phyloP scores from a whole-genome alignment of 2,797 vertebrate species.

The Aplochiton taeniatus region DNA sequence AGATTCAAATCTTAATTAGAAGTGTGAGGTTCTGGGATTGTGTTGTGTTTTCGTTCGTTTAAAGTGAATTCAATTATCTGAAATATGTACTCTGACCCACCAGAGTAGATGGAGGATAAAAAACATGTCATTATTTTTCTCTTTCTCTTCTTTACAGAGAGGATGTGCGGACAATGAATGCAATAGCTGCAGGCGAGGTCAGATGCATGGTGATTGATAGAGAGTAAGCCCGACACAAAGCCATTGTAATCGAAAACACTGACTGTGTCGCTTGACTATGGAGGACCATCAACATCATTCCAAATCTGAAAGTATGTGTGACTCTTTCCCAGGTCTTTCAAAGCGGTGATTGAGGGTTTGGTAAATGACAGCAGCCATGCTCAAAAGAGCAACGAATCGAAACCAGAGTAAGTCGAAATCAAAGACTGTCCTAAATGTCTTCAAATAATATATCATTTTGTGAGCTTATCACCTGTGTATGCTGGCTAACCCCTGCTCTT shows the following conservation, averaged over 20 bases:
- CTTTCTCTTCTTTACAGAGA: slow-evolving; percentile 58
- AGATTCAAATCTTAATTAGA: too few relatives aligned
- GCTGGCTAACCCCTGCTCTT: background rate
- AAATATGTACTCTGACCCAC: background rate
- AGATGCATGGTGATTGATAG: slow-evolving; percentile 71
- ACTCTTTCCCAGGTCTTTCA: slow-evolving; percentile 65
- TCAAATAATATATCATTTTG: too few relatives aligned
- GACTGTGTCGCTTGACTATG: background rate
- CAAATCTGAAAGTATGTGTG: background rate
- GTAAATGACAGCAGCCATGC: slow-evolving; percentile 44
- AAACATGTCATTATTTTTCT: too few relatives aligned
- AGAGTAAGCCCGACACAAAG: slow-evolving; percentile 61
- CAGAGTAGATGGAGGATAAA: too few relatives aligned
- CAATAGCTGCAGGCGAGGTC: slow-evolving; percentile 65
- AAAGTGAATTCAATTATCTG: too few relatives aligned
- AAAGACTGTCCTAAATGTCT: too few relatives aligned
- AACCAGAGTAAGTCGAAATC: slow-evolving; percentile 51
- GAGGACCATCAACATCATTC: background rate
- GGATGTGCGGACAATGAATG: slow-evolving; percentile 55
- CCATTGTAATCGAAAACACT: too few relatives aligned
- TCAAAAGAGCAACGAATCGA: slow-evolving; percentile 46
- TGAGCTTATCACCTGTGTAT: too few relatives aligned
- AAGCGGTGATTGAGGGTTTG: slow-evolving; percentile 49
- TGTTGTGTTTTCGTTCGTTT: too few relatives aligned
- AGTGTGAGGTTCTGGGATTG: too few relatives aligned